Base-by-base conservation (phyloP, 2,888 invertebrate species). In the Andrena bicolor region DNA sequence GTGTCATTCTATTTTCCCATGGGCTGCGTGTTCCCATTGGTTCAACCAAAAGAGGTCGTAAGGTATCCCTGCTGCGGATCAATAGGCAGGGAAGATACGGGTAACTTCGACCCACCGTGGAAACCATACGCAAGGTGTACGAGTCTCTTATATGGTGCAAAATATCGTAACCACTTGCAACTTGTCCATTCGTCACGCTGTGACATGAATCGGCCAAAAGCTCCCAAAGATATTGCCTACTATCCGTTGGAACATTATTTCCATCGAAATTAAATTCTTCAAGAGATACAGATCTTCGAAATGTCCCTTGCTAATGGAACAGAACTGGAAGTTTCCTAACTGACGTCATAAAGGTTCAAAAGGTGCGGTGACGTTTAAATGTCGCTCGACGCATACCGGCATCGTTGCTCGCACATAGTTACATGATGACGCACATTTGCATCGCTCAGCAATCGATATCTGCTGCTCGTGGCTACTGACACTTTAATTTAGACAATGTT, bases 41-140 rank as follows among this genome's bases (percentile, higher is more conserved):
- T 53, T 78, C 64, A 60, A 65, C 64, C 79, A 53, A 78, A 80
- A 78, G 80, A 78, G 78, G 80, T 80, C 79, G 78, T 80, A 78
- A 60, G 79, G 78, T 72, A 80, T 71, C 72, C 61, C 48, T 26
- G 56, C 35, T 13, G 8, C 56, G 79, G 80, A 79, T 80, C 80
- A 72, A 80, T 80, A 80, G 68, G n/a, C 20, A 63, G 63, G 63
- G 53, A 63, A 68, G 61, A 66, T 64, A 76, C 58, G 20, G 41
- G 32, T 61, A 30, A 35, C 66, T 79, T 63, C 61, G 63, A 56
- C 20, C 16, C 49, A 72, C 49, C 56, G 41, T 66, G 60, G 30
- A 53, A 56, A 72, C 48, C 26, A 66, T 68, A 56, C 60, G 16
- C 79, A 32, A 60, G 26, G 26, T 49, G 2, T 35, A 49, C 7